phyloP scores from a whole-genome alignment of 1,140 invertebrate species.

The Heliconius nattereri region DNA sequence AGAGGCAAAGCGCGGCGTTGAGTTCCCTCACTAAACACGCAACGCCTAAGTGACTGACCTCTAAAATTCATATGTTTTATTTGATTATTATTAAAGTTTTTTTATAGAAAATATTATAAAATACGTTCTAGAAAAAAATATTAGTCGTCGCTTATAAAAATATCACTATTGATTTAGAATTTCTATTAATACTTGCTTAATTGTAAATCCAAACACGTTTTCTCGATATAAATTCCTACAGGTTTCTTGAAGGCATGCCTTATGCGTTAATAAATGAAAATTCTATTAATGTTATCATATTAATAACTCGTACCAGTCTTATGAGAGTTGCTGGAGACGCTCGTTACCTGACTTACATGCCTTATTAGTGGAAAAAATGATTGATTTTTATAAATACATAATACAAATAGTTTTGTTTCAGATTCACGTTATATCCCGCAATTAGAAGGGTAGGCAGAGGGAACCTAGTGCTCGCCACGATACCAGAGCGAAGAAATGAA shows the following conservation, averaged over 20 bases:
- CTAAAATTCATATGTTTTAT: no score
- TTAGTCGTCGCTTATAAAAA: background rate
- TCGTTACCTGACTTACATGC: background rate
- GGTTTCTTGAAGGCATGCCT: slow-evolving; percentile 38
- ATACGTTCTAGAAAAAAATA: background rate
- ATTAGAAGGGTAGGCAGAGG: no score
- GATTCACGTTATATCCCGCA: no score
- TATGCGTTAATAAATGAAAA: slow-evolving; percentile 38
- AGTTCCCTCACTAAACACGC: no score
- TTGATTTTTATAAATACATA: background rate
- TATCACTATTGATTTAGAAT: background rate
- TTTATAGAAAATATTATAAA: no score
- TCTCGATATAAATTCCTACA: slow-evolving; percentile 39
- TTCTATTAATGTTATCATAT: slow-evolving; percentile 37
- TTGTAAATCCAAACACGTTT: slow-evolving; percentile 34
- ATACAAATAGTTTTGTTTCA: background rate
- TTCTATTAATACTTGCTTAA: slow-evolving; percentile 23
- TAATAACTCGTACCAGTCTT: slow-evolving; percentile 35
- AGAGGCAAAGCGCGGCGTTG: no score
- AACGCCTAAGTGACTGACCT: no score
- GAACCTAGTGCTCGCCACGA: no score
- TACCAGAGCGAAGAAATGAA: background rate
- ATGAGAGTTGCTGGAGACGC: slow-evolving; percentile 13
- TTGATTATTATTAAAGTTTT: no score
- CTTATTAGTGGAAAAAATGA: slow-evolving; percentile 7